Conservation (phyloP, 2,797 vertebrate genomes). For the Morus bassanus region DNA sequence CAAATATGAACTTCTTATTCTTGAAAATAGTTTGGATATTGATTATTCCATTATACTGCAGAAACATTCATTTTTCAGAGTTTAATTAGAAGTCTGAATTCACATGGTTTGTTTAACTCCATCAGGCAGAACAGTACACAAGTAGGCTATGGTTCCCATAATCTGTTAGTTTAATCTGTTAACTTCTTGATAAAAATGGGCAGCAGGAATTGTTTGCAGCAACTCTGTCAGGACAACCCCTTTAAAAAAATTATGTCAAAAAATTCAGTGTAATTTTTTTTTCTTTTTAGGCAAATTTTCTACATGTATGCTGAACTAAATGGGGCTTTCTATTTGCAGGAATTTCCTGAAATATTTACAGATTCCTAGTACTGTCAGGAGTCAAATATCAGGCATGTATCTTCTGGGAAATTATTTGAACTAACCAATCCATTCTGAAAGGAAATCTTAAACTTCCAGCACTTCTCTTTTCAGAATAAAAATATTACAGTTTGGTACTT, state of each 20-base stretch:
- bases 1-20: not conserved
- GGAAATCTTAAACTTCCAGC: not conserved
- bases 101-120: not conserved
- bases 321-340: not conserved
- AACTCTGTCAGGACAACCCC: accelerated
- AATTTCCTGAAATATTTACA: not conserved
- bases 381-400: not conserved
- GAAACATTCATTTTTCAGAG: not conserved
- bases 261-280: not conserved
- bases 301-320: not conserved
- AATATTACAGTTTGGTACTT: not conserved
- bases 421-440: not conserved
- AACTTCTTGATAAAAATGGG: not conserved
- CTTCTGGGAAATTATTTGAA: not conserved
- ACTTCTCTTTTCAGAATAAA: not conserved
- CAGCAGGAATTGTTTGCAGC: not conserved
- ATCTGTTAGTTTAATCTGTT: not conserved
- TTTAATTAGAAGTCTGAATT: conserved; percentile 11
- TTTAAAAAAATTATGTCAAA: not conserved
- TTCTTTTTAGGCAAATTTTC: not conserved
- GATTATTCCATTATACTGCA: not conserved
- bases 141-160: not conserved
- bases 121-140: not conserved
- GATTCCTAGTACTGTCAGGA: not conserved
- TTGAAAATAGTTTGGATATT: not conserved